Percentiles rank a stretch among this genome's conserved stretches.
Conservation (phyloP, 2,113 vertebrate species). For the Reinhardtius hippoglossoides region DNA sequence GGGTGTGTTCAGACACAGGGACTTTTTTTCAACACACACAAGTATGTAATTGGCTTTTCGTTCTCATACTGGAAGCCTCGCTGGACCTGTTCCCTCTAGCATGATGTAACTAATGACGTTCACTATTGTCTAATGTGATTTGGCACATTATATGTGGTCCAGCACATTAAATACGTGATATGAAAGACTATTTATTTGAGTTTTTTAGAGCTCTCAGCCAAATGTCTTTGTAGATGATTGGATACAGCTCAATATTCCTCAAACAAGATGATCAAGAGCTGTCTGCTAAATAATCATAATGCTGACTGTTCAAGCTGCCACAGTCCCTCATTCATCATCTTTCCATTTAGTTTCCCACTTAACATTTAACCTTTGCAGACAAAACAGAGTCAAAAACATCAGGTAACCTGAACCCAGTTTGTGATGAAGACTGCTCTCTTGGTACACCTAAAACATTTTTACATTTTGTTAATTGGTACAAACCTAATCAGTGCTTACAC, state of each 20-base stretch:
- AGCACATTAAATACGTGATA: conserved; percentile 1
- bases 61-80: conserved; percentile 25
- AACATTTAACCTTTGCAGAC: background rate
- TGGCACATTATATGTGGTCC: background rate
- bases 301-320: too few relatives aligned
- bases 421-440: background rate
- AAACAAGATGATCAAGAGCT: background rate
- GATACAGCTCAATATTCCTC: background rate
- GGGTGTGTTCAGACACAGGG: conserved; percentile 56
- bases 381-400: background rate
- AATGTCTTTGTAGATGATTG: background rate
- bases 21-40: conserved; percentile 42
- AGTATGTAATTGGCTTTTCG: conserved; percentile 14
- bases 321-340: background rate
- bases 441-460: background rate
- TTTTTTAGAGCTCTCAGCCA: background rate
- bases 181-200: background rate
- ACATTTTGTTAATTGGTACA: background rate
- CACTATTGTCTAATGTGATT: background rate
- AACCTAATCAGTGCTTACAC: background rate
- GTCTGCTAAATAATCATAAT: background rate
- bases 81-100: conserved; percentile 58
- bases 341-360: background rate
- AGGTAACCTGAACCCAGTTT: background rate
- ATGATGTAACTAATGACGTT: background rate